phyloP scores from a whole-genome alignment of 1,140 invertebrate species.

The Musca vetustissima region DNA sequence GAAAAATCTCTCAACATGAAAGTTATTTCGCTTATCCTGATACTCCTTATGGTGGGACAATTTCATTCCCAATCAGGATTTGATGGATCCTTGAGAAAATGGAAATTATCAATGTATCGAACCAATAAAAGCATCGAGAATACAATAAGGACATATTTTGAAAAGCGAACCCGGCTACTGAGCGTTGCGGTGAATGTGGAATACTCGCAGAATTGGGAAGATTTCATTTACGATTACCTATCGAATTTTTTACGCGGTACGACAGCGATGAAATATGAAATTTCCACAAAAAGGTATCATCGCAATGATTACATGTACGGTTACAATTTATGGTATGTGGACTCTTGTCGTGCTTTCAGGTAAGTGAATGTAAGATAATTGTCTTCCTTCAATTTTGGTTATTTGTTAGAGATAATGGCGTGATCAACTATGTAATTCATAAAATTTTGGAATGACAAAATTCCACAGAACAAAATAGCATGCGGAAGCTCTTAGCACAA shows the following conservation, averaged over 20 bases:
- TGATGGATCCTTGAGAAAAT: no score
- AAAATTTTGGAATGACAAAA: no score
- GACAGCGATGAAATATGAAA: neutral
- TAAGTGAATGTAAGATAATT: neutral
- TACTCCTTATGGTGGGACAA: no score
- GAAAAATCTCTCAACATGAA: no score
- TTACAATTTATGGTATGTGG: slow-evolving; percentile 18
- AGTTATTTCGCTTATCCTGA: no score
- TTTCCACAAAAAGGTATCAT: neutral
- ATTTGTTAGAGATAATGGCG: no score
- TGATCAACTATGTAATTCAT: no score
- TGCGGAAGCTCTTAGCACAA: no score
- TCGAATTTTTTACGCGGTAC: neutral
- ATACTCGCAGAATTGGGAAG: neutral
- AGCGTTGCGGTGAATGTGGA: neutral
- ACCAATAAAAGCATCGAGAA: neutral
- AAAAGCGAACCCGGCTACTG: neutral
- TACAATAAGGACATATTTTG: neutral
- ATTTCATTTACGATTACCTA: neutral
- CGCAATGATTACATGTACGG: neutral
- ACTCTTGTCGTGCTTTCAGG: slow-evolving; percentile 10
- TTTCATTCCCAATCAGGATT: no score
- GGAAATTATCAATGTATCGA: no score
- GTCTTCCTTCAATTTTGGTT: no score
- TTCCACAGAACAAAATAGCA: no score